Evolutionary conservation across 2,113 vertebrate genomes (phyloP), one percentile per base, ranked within the genome.

Genomic region (Mastomys natalensis): DNA sequence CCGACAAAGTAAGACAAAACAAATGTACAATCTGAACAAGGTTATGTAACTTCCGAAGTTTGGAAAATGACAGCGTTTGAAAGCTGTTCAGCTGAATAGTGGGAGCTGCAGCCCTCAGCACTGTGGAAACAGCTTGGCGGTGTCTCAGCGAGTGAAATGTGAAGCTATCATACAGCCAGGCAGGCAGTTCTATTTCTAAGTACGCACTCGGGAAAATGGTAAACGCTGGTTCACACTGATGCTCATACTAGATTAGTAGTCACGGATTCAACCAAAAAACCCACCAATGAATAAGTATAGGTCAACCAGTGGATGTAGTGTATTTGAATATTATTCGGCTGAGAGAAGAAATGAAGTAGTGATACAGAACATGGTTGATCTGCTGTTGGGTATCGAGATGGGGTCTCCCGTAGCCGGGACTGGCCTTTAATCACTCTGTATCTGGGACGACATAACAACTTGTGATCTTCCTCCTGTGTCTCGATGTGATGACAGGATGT

Each of bases 11-110:
- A 45, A 70, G 51, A 82, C 45, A 34, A 26, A 92, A 51, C 58
- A 62, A 70, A 48, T 85, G 29, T 45, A 66, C 82, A 45, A 34
- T 45, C 60, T 45, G 60, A 87, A 19, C 31, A 62, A n/a, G 17
- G 21, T 82, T 82, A 87, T 70, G 40, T 2, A 87, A 78, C 26
- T 60, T 93, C 37, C 77, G 90, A 89, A 91, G 48, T 81, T 94
- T 91, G 53, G 68, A 92, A 91, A 89, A 64, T 62, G 43, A 90
- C 16, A 81, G 22, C 21, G 29, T 86, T 76, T 40, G 62, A 84
- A 89, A 84, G 88, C 45, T 34, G 37, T 91, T 88, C 55, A 16
- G 45, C 22, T 51, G 68, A 85, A 76, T 66, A n/a, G 53, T 60
- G 60, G 19, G 77, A 84, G 81, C 53, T 77, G 4, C 4, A 24